phyloP scores from a whole-genome alignment of 2,888 invertebrate species.

The Drosophila niveifrons region DNA sequence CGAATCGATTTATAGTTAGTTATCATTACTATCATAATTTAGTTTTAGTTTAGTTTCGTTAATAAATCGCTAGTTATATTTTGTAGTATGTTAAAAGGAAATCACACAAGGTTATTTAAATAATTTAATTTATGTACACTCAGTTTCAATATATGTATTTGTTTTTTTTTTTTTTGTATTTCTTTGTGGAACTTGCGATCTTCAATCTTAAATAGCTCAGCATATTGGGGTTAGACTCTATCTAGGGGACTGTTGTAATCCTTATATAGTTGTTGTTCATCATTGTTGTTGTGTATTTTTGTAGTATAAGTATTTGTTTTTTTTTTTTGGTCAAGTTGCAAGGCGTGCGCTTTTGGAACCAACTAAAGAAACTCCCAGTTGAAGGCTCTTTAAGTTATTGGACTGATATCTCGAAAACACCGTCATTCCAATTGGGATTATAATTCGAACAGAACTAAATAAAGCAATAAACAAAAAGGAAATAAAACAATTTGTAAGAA shows the following conservation, averaged over 20 bases:
- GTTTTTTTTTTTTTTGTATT: constrained; percentile 2
- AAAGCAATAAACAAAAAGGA: constrained; percentile 26
- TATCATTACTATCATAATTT: constrained; percentile 39
- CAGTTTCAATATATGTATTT: constrained; percentile 27
- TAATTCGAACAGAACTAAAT: constrained; percentile 7
- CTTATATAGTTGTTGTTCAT: constrained; percentile 24
- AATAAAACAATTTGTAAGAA: constrained; percentile 76
- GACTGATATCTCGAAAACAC: background rate
- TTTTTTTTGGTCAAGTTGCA: constrained; percentile 69
- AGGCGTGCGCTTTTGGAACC: constrained; percentile 53
- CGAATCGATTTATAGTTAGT: constrained; percentile 20
- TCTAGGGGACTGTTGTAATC: constrained; percentile 28
- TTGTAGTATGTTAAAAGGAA: constrained; percentile 66
- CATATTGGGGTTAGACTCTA: constrained; percentile 24
- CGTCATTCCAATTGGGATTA: constrained; percentile 13
- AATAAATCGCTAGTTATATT: constrained; percentile 62
- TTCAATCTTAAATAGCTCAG: constrained; percentile 11
- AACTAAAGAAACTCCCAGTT: constrained; percentile 18
- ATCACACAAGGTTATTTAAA: constrained; percentile 68
- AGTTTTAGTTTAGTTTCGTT: constrained; percentile 25
- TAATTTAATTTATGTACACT: constrained; percentile 63
- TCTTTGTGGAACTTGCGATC: constrained; percentile 24
- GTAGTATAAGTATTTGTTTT: constrained; percentile 37
- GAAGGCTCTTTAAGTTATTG: constrained; percentile 1
- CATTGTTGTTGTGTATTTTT: background rate